Evolutionary conservation across 2,888 invertebrate genomes (phyloP).

Genomic region (Clunio marinus): DNA sequence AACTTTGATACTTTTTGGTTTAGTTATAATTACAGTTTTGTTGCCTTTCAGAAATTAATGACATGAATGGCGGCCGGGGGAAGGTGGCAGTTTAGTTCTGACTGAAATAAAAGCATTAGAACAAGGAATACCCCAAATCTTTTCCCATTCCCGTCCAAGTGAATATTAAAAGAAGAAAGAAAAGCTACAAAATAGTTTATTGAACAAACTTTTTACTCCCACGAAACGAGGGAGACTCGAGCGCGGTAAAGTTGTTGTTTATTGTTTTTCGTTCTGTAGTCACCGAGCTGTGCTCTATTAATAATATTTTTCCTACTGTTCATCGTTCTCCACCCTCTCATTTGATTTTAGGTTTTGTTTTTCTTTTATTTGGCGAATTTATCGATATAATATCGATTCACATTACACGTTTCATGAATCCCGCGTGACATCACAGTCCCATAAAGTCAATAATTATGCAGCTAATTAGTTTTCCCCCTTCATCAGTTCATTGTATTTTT

Average conservation of each 20-base stretch:
- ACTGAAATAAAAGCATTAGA: not conserved
- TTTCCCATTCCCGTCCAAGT: not conserved
- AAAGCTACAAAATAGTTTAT: constrained; percentile 24
- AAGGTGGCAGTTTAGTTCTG: too few species aligned
- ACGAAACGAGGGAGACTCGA: constrained; percentile 14
- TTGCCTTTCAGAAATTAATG: not conserved
- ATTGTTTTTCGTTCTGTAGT: constrained; percentile 13
- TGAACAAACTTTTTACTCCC: constrained; percentile 2
- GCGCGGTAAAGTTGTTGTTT: constrained; percentile 16
- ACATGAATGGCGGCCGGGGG: not conserved
- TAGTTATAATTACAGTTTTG: constrained; percentile 19
- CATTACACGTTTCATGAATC: not conserved
- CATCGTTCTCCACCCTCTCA: constrained; percentile 12
- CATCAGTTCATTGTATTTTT: not conserved
- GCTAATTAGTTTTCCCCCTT: constrained; percentile 4
- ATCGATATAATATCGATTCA: constrained; percentile 21
- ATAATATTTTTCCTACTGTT: too few species aligned
- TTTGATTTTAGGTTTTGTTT: not conserved
- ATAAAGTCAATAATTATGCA: not conserved
- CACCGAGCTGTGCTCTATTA: constrained; percentile 13
- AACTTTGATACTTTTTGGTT: constrained; percentile 6
- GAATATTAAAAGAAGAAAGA: not conserved
- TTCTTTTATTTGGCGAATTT: constrained; percentile 7
- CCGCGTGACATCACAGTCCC: not conserved
- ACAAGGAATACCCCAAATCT: not conserved